Evolutionary conservation across 1,140 invertebrate species (phyloP).

Genomic region (Drosophila aff.): DNA sequence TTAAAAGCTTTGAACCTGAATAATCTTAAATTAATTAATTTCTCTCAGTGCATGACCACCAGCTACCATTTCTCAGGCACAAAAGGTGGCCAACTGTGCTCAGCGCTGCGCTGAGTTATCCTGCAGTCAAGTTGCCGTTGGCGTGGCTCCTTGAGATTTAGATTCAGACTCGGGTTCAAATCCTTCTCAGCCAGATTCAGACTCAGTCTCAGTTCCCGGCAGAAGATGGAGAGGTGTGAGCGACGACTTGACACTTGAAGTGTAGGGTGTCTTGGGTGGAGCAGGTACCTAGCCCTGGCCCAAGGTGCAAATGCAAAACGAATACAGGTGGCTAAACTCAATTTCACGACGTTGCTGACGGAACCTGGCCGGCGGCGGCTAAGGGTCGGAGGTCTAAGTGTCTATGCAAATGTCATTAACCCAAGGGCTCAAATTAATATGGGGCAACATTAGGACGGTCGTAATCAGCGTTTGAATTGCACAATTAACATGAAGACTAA

Average conservation of each 20-base stretch:
- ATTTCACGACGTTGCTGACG: constrained; percentile 17
- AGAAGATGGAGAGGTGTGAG: constrained; percentile 23
- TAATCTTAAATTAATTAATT: neutral
- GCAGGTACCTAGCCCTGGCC: neutral
- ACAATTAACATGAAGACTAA: neutral
- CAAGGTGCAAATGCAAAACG: constrained; percentile 40
- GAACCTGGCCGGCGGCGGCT: constrained; percentile 21
- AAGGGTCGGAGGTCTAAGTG: constrained; percentile 13
- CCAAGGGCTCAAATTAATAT: constrained; percentile 44
- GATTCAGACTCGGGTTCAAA: constrained; percentile 18
- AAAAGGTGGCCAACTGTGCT: constrained; percentile 44
- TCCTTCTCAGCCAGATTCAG: constrained; percentile 2
- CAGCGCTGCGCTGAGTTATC: constrained; percentile 42
- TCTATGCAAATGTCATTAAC: constrained; percentile 53
- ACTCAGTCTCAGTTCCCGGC: constrained; percentile 11
- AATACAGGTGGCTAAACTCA: constrained; percentile 44
- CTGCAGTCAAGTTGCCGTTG: constrained; percentile 35
- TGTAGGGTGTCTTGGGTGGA: constrained; percentile 30
- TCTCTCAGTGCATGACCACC: constrained; percentile 5
- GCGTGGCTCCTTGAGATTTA: constrained; percentile 37
- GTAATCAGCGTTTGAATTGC: constrained; percentile 30
- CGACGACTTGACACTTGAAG: constrained; percentile 56
- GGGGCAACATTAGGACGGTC: constrained; percentile 1
- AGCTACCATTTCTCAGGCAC: constrained; percentile 50
- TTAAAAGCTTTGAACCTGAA: neutral